Evolutionary conservation across 2,797 vertebrate genomes (phyloP), one percentile per base, ranked within the genome.

Genomic region (Sebastes vulpes): DNA sequence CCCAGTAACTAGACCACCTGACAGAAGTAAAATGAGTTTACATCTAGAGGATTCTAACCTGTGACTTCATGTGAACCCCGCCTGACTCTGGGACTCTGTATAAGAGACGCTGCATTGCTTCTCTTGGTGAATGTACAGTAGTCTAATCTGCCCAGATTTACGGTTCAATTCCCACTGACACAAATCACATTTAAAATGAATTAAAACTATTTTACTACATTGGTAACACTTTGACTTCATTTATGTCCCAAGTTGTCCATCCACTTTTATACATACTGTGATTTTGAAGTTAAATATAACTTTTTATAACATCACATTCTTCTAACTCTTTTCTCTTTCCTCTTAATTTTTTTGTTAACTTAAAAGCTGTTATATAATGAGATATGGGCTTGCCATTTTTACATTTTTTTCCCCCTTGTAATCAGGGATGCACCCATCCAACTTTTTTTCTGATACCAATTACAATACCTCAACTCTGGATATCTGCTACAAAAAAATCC

Each of bases 61-160:
- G 32, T 25, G 35, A 57, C 32, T 53, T 64, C 2, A 18, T 25
- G 29, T 53, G 48, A 54, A 83, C 75, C 83, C 78, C n/a, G 10
- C 18, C 21, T 18, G 66, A 60, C 20, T 16, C 29, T 12, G 50
- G 46, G 48, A 32, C 5, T 3, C 26, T 9, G 42, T 12, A 18
- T 18, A 18, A 68, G 8, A 42, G 56, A 23, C 11, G 48, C 50
- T 53, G 46, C 16, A 4, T 11, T 21, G 29, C n/a, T 1, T 59
- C 25, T 59, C 23, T 48, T 20, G 1, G 20, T 25, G 14, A 32
- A 26, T 23, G 20, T n/a, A 21, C 25, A n/a, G 35, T 3, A 12
- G 25, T 65, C 38, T 18, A n/a, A 31, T 60, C 20, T 23, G 9
- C 20, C 9, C 25, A 10, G 23, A 46, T 28, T 42, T 14, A 57